Conservation (phyloP, 2,113 vertebrate species). For the Paralichthys olivaceus region DNA sequence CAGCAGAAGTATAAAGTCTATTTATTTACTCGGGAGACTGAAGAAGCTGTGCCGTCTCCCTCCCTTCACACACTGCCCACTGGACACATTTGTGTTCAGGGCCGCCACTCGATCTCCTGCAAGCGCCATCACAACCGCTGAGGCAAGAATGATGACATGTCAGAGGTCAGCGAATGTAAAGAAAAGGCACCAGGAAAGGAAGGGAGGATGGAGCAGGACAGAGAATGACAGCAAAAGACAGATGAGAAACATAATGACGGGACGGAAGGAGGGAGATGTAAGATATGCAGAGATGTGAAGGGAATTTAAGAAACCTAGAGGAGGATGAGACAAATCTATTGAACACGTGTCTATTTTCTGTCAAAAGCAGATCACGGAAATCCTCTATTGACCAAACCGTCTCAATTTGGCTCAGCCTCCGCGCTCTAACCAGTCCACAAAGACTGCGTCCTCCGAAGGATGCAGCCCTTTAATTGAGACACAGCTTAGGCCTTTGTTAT, state of each 20-base stretch:
- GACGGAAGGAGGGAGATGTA: not conserved
- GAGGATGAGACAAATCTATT: too few relatives aligned
- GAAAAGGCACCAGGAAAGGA: slow-evolving; percentile 1
- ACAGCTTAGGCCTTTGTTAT: too few relatives aligned
- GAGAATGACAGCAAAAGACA: not conserved
- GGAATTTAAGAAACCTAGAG: too few relatives aligned
- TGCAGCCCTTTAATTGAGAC: too few relatives aligned
- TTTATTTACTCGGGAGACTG: slow-evolving; percentile 50
- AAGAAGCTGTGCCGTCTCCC: slow-evolving; percentile 43
- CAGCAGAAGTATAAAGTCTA: slow-evolving; percentile 43
- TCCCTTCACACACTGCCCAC: not conserved
- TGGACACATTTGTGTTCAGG: slow-evolving; percentile 5
- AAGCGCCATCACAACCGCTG: slow-evolving; percentile 5
- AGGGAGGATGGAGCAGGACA: not conserved
- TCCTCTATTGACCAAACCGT: too few relatives aligned
- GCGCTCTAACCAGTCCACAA: too few relatives aligned
- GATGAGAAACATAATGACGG: not conserved
- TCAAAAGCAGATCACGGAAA: too few relatives aligned
- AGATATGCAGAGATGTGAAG: not conserved
- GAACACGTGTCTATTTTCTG: too few relatives aligned
- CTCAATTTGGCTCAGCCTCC: too few relatives aligned
- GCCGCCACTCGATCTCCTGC: slow-evolving; percentile 16
- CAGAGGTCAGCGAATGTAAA: slow-evolving; percentile 52
- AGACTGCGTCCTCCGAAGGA: too few relatives aligned
- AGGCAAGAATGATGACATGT: slow-evolving; percentile 38